Base-by-base conservation (phyloP, 2,797 vertebrate species). In the Phaenicophaeus curvirostris region DNA sequence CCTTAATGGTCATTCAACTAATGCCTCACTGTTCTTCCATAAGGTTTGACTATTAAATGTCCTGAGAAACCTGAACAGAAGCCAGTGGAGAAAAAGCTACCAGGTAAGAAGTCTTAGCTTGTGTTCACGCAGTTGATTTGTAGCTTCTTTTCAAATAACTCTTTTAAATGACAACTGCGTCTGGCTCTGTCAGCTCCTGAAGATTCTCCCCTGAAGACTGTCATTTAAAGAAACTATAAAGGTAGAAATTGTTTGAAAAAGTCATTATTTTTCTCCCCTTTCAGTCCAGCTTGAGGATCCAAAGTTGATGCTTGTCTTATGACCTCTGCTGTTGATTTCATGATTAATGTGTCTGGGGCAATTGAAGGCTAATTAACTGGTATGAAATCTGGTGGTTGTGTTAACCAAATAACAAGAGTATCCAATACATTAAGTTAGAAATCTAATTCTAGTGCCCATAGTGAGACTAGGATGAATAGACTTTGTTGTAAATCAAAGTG, bases 41-140 rank as follows among this genome's bases (percentile, higher is more conserved):
- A 97, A 99, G 99, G 98, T 82, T 79, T 99, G 44, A 98, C 96
- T 4, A 99, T 99, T 82, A 98, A 98, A 74, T 99, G 98, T 95
- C 99, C 98, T 11, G 98, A 98, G 20, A 97, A 97, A 21, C 80
- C 96, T 0, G 98, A 98, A 31, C 97, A 98, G 76, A 98, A 97
- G 69, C 97, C 98, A 8, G 85, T 99, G 11, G 97, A 98, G 90
- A 99, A 99, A 94, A 99, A 98, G 68, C 97, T 99, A 65, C 99
- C 99, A 97, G 98, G 99, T 99, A 98, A 97, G 95, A 46, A 58
- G 14, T 24, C 35, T 37, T 44, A 54, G 31, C 11, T 86, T 44
- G 18, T 53, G 21, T 85, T 83, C 62, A 59, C 83, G n/a, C 33
- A 91, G 59, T n/a, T 83, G 21, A 71, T 50, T 69, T 50, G 23